Conservation (phyloP, 2,888 invertebrate genomes). For the Drosophila cognata region DNA sequence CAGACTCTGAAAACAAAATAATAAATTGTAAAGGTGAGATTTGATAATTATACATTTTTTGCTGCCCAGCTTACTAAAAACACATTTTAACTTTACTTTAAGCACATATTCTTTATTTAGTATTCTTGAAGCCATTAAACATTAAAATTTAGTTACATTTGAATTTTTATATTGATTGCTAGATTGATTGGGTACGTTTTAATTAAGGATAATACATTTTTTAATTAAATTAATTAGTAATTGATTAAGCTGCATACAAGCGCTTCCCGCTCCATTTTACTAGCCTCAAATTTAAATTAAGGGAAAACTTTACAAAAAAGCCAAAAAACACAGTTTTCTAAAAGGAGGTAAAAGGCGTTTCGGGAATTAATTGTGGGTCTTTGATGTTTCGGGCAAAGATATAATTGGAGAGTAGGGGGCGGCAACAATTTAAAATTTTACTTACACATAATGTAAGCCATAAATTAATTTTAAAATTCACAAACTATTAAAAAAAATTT, state of each 20-base stretch:
- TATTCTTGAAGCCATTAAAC: conserved; percentile 13
- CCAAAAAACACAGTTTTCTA: conserved; percentile 60
- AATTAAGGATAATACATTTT: conserved; percentile 46
- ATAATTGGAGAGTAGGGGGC: conserved; percentile 1
- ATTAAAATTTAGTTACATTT: conserved; percentile 26
- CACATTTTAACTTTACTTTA: background rate
- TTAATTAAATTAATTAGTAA: conserved; percentile 56
- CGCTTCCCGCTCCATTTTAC: conserved; percentile 19
- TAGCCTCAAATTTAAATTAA: conserved; percentile 43
- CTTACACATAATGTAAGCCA: conserved; percentile 80
- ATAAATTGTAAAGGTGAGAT: background rate
- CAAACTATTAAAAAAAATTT: conserved; percentile 78
- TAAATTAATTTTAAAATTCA: conserved; percentile 82
- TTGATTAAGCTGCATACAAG: conserved; percentile 61
- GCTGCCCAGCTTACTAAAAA: background rate
- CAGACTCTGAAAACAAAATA: background rate
- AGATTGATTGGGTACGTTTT: background rate
- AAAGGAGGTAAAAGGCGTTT: conserved; percentile 18
- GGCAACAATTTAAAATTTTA: conserved; percentile 77
- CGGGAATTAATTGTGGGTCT: conserved; percentile 71
- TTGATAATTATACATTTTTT: background rate
- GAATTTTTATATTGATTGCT: conserved; percentile 23
- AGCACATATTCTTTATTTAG: conserved; percentile 23
- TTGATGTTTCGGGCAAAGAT: conserved; percentile 58
- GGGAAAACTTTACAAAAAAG: conserved; percentile 59